phyloP scores from a whole-genome alignment of 2,797 vertebrate species.

The Pelodytes ibericus region DNA sequence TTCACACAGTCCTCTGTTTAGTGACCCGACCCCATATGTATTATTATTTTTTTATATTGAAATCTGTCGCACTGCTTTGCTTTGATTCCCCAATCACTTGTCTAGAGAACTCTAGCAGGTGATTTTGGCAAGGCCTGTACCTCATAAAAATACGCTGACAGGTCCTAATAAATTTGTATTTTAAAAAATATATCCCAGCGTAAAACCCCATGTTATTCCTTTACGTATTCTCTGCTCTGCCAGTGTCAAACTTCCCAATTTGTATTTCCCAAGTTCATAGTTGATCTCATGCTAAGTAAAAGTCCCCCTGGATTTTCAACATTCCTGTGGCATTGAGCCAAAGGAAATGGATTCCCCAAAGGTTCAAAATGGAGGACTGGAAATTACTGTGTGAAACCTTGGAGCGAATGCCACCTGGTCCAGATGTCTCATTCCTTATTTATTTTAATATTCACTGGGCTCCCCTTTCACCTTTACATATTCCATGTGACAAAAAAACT shows the following conservation, averaged over 20 bases:
- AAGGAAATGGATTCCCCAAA: not conserved
- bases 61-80: not conserved
- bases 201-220: not conserved
- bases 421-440: not conserved
- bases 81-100: not conserved
- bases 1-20: too few relatives aligned
- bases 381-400: not conserved
- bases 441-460: not conserved
- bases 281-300: not conserved
- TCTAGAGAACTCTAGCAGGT: not conserved
- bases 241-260: not conserved
- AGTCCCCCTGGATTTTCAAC: not conserved
- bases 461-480: not conserved
- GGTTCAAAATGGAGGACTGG: not conserved
- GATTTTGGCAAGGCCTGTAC: not conserved
- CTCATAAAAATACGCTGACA: not conserved
- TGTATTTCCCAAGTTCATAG: not conserved
- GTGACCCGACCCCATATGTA: too few relatives aligned
- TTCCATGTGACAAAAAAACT: too few relatives aligned
- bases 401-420: not conserved
- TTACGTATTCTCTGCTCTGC: not conserved
- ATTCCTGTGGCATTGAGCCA: not conserved
- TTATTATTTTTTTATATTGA: too few relatives aligned
- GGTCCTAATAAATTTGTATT: not conserved
- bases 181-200: not conserved